Conservation (phyloP, 37 sponge, comb jelly and placozoan genomes). For the Eunapius fragilis region DNA sequence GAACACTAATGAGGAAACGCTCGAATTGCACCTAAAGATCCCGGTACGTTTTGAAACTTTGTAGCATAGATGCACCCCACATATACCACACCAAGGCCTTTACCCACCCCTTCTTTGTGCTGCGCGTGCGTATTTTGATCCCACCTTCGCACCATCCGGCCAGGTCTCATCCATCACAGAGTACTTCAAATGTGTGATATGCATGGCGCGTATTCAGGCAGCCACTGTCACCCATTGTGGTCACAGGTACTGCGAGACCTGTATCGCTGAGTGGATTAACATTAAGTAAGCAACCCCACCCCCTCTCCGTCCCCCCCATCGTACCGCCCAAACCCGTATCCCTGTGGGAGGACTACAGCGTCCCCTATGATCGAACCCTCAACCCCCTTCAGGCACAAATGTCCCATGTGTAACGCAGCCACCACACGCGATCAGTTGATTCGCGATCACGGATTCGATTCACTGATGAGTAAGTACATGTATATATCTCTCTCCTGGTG, state of each 20-base stretch:
- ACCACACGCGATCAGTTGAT: conserved; percentile 30
- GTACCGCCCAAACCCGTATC: no score
- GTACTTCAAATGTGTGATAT: conserved; percentile 66
- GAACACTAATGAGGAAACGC: neutral
- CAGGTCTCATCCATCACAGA: conserved; percentile 58
- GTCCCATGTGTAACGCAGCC: conserved; percentile 48
- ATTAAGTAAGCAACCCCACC: conserved; percentile 40
- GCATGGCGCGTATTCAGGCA: conserved; percentile 27
- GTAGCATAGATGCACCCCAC: no score
- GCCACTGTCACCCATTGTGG: conserved; percentile 71
- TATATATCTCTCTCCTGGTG: neutral
- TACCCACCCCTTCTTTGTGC: no score
- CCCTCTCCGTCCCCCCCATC: no score
- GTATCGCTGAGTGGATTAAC: conserved; percentile 74
- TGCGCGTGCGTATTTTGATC: no score
- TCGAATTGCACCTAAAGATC: neutral
- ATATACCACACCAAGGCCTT: no score
- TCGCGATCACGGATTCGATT: conserved; percentile 63
- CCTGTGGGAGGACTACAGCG: no score
- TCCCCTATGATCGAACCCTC: no score
- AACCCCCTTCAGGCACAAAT: conserved; percentile 52
- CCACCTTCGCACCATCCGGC: no score
- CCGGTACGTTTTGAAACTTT: neutral
- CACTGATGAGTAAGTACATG: conserved; percentile 59
- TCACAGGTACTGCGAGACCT: conserved; percentile 67